These are phyloP conservation scores for Epiblema foenella DNA, from an alignment of 2,888 invertebrate species.

Conservation along the genomic window DNA sequence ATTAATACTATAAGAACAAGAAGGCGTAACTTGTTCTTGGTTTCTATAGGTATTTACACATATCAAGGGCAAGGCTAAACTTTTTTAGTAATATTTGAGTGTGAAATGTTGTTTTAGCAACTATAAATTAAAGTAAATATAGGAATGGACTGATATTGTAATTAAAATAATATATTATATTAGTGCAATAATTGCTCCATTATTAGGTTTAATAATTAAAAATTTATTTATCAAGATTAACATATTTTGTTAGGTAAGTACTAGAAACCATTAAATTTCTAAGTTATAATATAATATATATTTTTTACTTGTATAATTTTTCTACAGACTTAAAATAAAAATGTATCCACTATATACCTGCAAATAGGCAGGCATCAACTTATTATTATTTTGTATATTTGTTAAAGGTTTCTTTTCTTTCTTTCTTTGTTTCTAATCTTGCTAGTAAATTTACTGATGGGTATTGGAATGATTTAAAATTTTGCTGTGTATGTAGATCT, in stretches of 20 bases:
- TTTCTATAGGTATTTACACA: constrained; percentile 41
- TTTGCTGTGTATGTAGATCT: background rate
- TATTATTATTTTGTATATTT: too few species aligned
- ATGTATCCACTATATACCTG: background rate
- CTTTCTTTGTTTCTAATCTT: background rate
- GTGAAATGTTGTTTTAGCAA: background rate
- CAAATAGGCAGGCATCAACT: background rate
- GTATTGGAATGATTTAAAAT: background rate
- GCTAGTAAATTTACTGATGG: background rate
- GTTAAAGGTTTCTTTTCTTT: too few species aligned
- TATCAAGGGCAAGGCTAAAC: constrained; percentile 39
- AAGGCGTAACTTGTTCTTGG: constrained; percentile 30
- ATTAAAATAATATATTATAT: too few species aligned
- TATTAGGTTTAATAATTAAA: too few species aligned
- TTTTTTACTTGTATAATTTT: too few species aligned
- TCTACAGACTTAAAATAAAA: too few species aligned
- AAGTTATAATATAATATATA: too few species aligned
- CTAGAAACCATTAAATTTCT: too few species aligned
- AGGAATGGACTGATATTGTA: too few species aligned
- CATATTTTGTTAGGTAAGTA: too few species aligned
- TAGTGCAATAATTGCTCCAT: too few species aligned
- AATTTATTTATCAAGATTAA: too few species aligned
- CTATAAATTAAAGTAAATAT: background rate
- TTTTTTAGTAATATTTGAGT: constrained; percentile 11
- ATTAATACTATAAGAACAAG: constrained; percentile 23